Percentiles rank a stretch among this genome's conserved stretches.
These are phyloP conservation scores for Xestobium rufovillosum DNA, from an alignment of 2,888 invertebrate species.

Conservation along the genomic window DNA sequence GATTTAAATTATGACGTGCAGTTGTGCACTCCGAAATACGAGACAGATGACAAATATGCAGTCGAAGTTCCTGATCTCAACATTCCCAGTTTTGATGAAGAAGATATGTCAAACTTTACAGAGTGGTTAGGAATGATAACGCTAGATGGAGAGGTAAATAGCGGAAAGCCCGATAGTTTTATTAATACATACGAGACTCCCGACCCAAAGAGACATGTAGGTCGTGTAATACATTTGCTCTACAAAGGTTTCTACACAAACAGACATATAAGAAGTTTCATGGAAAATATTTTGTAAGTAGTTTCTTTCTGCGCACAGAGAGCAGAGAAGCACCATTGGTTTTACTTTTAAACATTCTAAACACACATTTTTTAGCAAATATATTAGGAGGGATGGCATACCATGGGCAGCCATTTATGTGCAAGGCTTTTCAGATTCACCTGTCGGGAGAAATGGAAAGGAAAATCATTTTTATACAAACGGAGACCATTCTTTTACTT, in stretches of 20 bases:
- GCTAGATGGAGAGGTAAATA: constrained; percentile 40
- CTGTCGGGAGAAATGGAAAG: constrained; percentile 44
- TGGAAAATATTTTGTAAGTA: constrained; percentile 36
- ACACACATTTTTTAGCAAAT: constrained; percentile 26
- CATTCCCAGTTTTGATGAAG: constrained; percentile 25
- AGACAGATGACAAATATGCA: constrained; percentile 35
- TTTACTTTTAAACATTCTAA: constrained; percentile 5
- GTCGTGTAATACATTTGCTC: constrained; percentile 40
- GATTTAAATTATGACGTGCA: constrained; percentile 42
- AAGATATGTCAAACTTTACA: constrained; percentile 38
- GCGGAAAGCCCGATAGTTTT: constrained; percentile 34
- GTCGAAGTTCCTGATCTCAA: constrained; percentile 40
- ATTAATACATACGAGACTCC: constrained; percentile 42
- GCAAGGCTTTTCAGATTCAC: constrained; percentile 50
- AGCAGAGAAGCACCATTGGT: neutral
- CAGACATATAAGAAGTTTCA: constrained; percentile 38
- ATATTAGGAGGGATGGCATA: constrained; percentile 29
- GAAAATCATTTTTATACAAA: constrained; percentile 46
- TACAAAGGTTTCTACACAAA: constrained; percentile 48
- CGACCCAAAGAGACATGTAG: constrained; percentile 32
- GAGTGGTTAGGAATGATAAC: constrained; percentile 52
- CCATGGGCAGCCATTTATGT: constrained; percentile 48
- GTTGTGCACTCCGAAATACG: constrained; percentile 41
- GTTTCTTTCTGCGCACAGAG: neutral
- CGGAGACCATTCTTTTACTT: constrained; percentile 46